Base-by-base conservation (phyloP, 2,113 vertebrate genomes). In the Leucosticte australis region DNA sequence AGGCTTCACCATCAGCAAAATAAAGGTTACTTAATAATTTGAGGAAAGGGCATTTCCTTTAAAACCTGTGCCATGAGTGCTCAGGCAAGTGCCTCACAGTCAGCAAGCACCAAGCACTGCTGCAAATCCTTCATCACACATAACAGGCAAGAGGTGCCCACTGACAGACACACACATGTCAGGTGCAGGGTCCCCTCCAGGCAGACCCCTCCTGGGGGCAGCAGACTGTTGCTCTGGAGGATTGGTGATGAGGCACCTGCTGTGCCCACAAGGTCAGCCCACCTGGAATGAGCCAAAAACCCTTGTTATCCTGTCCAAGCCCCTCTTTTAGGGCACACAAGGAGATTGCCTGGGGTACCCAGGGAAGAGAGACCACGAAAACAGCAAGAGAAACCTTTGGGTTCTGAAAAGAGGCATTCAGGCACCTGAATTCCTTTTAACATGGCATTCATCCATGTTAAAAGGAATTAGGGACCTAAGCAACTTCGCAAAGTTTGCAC, bases 91-190 rank as follows among this genome's bases (percentile, higher is more conserved):
- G 7, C 46, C 35, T 84, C 44, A 21, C 0, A 0, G 19, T 39
- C 53, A 79, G 39, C 0, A 6, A 77, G 24, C 10, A 74, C 6
- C 13, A 44, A 71, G 57, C 23, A 42, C 27, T 79, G 31, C 26
- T 69, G 46, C 23, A 82, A 82, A 73, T 68, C 33, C 39, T 68
- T 37, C 3, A 0, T 33, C n/a, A 44, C 11, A 46, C 1, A 0
- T 4, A 57, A 11, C 4, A 60, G 13, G 22, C 0, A 1, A 31
- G 39, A 87, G 22, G 52, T 41, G 12, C 30, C 89, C 3, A 1
- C 22, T 57, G n/a, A 8, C 0, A 8, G 15, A 47, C 44, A 52
- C 4, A 35, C 7, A 26, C 0, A 0, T 14, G 15, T 53, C 56
- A 44, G 27, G 18, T 0, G 3, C n/a, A 35, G 46, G 1, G 3